Base-by-base conservation (phyloP, 64 coral and sea anemone genomes). In the Anthopleura sola region DNA sequence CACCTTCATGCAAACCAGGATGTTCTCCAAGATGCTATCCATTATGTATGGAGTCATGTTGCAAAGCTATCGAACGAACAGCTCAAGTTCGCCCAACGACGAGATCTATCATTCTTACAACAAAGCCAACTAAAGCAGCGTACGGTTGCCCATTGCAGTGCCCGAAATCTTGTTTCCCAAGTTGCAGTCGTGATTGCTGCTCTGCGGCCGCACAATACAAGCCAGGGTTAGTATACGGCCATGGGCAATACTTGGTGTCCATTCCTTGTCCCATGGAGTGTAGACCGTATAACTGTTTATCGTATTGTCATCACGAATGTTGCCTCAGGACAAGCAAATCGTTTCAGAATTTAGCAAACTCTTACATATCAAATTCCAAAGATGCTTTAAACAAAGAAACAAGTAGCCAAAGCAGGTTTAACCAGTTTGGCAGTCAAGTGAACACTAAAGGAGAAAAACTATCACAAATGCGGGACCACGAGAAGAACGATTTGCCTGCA, bases 281-380 rank as follows among this genome's bases (percentile, higher is more conserved):
- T 19, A 85, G 94, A 18, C 94, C 94, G 10, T 97, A 78, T 17
- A 97, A 92, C 37, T 97, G 94, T 37, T 86, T 92, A 14, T 85
- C 91, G 19, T 97, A 97, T 56, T 97, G 94, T 38, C 94, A 97
- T 49, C 94, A 97, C 28, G 94, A 93, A 33, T 97, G 94, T 24
- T 97, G 94, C 64, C 74, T 97, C 36, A 88, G 78, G 78, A 46
- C 50, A 38, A 86, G 69, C 1, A 71, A 34, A 0, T 71, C 66
- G 28, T 17, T 31, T 17, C 66, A 71, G 26, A 28, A 32, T 32
- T 2, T 19, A 31, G 33, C 50, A 69, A 82, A 49, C 18, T 50
- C 78, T 31, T 68, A 57, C 28, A 28, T 64, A n/a, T 34, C 78
- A 89, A 82, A 66, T 49, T 29, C 39, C 28, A 82, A 47, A 40